Base-by-base conservation (phyloP, 64 coral and sea anemone genomes). In the Montipora efflorescens region DNA sequence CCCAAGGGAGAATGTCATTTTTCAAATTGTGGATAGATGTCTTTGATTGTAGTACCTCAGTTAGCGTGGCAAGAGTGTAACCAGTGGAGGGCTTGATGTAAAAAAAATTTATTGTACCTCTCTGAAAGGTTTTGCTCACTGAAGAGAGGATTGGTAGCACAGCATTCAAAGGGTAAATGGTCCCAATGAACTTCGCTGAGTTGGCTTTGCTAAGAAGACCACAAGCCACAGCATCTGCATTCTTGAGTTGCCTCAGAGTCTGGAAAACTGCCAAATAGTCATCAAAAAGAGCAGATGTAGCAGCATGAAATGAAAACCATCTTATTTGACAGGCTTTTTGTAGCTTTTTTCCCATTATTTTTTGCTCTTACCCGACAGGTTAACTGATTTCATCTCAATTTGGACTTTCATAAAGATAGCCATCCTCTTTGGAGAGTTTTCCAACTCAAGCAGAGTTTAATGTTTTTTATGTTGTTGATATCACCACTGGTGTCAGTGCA, bases 401-500 rank as follows among this genome's bases (percentile, higher is more conserved):
- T 62, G 14, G 14, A 62, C 59, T 62, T 62, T 62, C 59, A 8
- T 62, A 62, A 62, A 10, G 14, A 10, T 62, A 36, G 36, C 36
- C 36, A 36, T 36, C 36, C 36, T 36, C 36, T 36, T 36, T 36
- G 36, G 36, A 36, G 36, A 36, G 36, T 36, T 36, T 36, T 36
- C 1, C 36, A 36, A 15, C 20, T 89, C 19, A 89, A 8, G 48
- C 74, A 57, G 13, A 76, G 72, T 79, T 89, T 53, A 5, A 47
- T 59, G 21, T 92, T 77, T 5, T 84, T 86, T 76, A 92, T 92
- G 81, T 92, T 86, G 14, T 19, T 46, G 48, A 78, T 85, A 36
- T 84, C 81, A 18, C 57, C 77, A 6, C 23, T 84, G 51, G 80
- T 92, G 73, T 92, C 90, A 92, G 90, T 86, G 58, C 90, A 92